Conservation (phyloP, 2,888 invertebrate genomes). For the Melieria crassipennis region DNA sequence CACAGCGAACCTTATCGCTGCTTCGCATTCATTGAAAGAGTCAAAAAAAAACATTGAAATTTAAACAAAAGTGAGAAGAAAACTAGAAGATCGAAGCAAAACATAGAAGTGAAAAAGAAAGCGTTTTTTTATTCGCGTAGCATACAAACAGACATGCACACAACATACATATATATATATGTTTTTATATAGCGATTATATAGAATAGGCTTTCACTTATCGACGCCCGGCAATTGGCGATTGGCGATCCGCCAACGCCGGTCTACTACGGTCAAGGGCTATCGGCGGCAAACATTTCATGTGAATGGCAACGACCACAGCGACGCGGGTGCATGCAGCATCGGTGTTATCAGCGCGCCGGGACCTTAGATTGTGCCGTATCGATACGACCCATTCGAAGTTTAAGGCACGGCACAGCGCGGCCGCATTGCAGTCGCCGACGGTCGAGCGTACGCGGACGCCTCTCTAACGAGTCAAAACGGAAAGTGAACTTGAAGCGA, state of each 20-base stretch:
- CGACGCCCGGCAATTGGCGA: neutral
- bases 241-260: neutral
- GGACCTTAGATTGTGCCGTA: conserved; percentile 15
- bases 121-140: neutral
- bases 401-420: neutral
- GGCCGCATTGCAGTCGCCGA: neutral
- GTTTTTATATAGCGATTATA: neutral
- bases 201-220: neutral
- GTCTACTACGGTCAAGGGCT: conserved; percentile 15
- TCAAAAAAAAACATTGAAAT: too few relatives aligned
- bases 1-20: too few relatives aligned
- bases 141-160: neutral
- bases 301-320: conserved; percentile 1
- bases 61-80: neutral
- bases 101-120: too few relatives aligned
- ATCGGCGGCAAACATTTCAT: conserved; percentile 27
- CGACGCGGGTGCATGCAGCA: neutral
- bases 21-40: too few relatives aligned
- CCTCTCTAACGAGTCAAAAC: neutral
- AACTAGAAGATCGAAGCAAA: neutral
- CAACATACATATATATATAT: neutral
- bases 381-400: neutral
- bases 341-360: conserved; percentile 18
- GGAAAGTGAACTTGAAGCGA: neutral
- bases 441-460: neutral